Evolutionary conservation across 2,888 invertebrate species (phyloP), one percentile per base, ranked within the genome.

Genomic region (Kryphioiulus occultus): DNA sequence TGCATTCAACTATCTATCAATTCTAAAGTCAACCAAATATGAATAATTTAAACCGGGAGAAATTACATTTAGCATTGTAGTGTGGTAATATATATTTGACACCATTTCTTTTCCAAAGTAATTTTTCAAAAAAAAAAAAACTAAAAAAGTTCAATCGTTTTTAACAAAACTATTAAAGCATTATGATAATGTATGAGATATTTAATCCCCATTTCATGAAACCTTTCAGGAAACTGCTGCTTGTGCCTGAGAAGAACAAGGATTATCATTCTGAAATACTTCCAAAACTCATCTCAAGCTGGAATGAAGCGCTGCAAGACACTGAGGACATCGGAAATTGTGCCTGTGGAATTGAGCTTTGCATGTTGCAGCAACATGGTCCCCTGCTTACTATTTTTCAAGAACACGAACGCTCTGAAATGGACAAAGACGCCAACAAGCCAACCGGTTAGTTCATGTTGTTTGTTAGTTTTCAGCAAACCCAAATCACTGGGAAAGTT

Each of bases 371-470:
- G n/a, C 85, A 87, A 85, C 44, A 87, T 39, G 22, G 17, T 39
- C 26, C 85, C 85, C 19, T 84, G 84, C 53, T 87, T 87, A 39
- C 87, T 87, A 19, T 44, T 84, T 85, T 85, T 87, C 78, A 87
- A 85, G 53, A 87, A 87, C n/a, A 87, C n/a, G 26, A 82, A 87
- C 0, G 87, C 87, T n/a, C 87, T 87, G 42, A 44, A 87, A 59
- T n/a, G 59, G 19, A 47, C 47, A 12, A 47, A 47, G 15, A 47
- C 47, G 47, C 47, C 15, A 44, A 17, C 5, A 1, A 17, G 47
- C 3, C 12, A 47, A 3, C n/a, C 19, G 2, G 59, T 15, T 17
- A 53, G 53, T 53, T n/a, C n/a, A n/a, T n/a, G n/a, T n/a, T n/a
- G n/a, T n/a, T n/a, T 59, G n/a, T 22, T n/a, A n/a, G 59, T 9